Evolutionary conservation across 2,113 vertebrate genomes (phyloP).

Genomic region (Misgurnus anguillicaudatus): DNA sequence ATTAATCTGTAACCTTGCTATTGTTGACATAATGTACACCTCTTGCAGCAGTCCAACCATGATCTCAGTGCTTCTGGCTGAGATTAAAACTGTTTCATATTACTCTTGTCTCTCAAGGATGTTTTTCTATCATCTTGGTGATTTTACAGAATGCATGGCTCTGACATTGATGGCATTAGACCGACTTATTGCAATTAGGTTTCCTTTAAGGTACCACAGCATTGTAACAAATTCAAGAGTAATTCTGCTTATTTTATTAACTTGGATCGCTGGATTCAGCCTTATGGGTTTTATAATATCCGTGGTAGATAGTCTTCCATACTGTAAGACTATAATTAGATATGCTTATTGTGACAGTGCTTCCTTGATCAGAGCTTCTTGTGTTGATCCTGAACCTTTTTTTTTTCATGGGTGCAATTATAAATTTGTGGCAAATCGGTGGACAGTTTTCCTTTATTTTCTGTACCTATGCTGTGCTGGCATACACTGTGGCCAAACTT

Average conservation of each 20-base stretch:
- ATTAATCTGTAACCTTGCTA: conserved; percentile 54
- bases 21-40: conserved; percentile 53
- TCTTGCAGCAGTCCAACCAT: conserved; percentile 44
- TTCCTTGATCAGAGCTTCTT: too few species aligned
- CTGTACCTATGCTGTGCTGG: conserved; percentile 42
- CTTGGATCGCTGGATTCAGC: conserved; percentile 28
- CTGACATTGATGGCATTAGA: conserved; percentile 53
- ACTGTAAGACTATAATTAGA: not conserved
- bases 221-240: conserved; percentile 48
- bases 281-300: not conserved
- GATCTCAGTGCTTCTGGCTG: conserved; percentile 50
- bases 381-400: too few species aligned
- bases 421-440: conserved; percentile 22
- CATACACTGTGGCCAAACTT: conserved; percentile 28
- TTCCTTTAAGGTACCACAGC: conserved; percentile 50
- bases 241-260: conserved; percentile 4
- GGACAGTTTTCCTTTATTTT: conserved; percentile 35
- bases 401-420: not conserved
- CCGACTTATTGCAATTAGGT: conserved; percentile 49
- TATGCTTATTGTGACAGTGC: too few species aligned
- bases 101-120: conserved; percentile 47
- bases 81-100: conserved; percentile 50
- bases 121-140: conserved; percentile 47
- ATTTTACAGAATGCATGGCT: conserved; percentile 21
- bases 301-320: conserved; percentile 25